phyloP scores from a whole-genome alignment of 1,140 invertebrate genomes.

The Aphidius ervi region DNA sequence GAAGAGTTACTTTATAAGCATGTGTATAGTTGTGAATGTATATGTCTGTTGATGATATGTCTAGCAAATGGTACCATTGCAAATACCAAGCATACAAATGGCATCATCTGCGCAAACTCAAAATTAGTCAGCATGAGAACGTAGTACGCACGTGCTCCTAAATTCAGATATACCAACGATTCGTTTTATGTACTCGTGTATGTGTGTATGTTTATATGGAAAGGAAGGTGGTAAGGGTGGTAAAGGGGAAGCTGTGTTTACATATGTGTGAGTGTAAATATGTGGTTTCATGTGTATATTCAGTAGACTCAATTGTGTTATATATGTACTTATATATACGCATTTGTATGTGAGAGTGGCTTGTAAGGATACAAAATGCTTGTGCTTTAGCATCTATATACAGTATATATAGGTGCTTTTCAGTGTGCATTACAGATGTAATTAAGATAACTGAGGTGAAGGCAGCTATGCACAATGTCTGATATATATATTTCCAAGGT shows the following conservation, averaged over 20 bases:
- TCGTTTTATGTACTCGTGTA: background rate
- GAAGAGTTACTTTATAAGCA: no score
- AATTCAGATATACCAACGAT: background rate
- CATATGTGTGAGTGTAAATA: constrained; percentile 7
- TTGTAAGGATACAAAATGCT: constrained; percentile 15
- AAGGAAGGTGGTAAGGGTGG: background rate
- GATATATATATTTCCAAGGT: constrained; percentile 36
- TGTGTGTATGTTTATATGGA: background rate
- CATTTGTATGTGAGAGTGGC: no score
- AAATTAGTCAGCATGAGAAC: constrained; percentile 16
- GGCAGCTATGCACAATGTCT: constrained; percentile 49
- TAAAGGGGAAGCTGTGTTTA: background rate
- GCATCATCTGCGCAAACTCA: constrained; percentile 6
- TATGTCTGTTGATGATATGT: background rate
- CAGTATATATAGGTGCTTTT: constrained; percentile 31
- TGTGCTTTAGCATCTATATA: constrained; percentile 17
- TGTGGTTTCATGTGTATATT: background rate
- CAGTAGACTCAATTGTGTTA: constrained; percentile 8
- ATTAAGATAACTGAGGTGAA: constrained; percentile 53
- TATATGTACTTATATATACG: constrained; percentile 6
- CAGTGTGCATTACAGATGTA: constrained; percentile 52
- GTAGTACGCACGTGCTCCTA: constrained; percentile 3
- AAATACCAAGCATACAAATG: no score
- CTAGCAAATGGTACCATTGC: background rate
- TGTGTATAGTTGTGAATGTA: background rate